Conservation (phyloP, 2,888 invertebrate species). For the Ditylenchus weischeri region DNA sequence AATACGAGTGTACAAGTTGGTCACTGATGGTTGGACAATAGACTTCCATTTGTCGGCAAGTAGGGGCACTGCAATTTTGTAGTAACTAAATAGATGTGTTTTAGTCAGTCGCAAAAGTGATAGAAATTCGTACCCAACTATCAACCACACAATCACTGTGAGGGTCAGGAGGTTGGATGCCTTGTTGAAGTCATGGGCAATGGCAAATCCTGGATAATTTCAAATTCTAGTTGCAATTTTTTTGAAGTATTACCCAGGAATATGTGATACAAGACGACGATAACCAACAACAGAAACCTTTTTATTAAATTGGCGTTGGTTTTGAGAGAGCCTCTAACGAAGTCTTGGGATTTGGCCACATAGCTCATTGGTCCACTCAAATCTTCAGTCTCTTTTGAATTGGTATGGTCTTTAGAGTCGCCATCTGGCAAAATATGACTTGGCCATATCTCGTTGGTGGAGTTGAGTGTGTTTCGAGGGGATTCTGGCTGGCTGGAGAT, state of each 20-base stretch:
- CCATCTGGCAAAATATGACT: too few relatives aligned
- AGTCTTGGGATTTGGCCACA: slow-evolving; percentile 26
- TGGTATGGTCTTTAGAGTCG: too few relatives aligned
- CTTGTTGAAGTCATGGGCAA: slow-evolving; percentile 27
- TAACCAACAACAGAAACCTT: slow-evolving; percentile 13
- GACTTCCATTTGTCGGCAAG: slow-evolving; percentile 18
- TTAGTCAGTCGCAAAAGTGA: too few relatives aligned
- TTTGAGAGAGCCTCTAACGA: slow-evolving; percentile 21
- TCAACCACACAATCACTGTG: slow-evolving; percentile 31
- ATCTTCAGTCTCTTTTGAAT: slow-evolving; percentile 18
- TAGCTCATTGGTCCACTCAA: slow-evolving; percentile 29
- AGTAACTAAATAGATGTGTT: slow-evolving; percentile 9
- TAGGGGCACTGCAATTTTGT: slow-evolving; percentile 28
- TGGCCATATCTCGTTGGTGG: too few relatives aligned
- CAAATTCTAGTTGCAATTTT: neutral
- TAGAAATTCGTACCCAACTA: neutral
- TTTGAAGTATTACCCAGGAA: slow-evolving; percentile 24
- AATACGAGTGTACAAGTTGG: slow-evolving; percentile 10
- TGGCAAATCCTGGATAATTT: slow-evolving; percentile 32
- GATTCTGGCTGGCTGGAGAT: too few relatives aligned
- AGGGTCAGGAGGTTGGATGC: slow-evolving; percentile 32
- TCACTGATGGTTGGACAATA: slow-evolving; percentile 8
- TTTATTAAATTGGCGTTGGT: slow-evolving; percentile 21
- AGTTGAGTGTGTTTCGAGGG: too few relatives aligned
- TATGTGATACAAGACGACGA: slow-evolving; percentile 28